phyloP scores from a whole-genome alignment of 2,113 vertebrate genomes.

The Psittacus erithacus region DNA sequence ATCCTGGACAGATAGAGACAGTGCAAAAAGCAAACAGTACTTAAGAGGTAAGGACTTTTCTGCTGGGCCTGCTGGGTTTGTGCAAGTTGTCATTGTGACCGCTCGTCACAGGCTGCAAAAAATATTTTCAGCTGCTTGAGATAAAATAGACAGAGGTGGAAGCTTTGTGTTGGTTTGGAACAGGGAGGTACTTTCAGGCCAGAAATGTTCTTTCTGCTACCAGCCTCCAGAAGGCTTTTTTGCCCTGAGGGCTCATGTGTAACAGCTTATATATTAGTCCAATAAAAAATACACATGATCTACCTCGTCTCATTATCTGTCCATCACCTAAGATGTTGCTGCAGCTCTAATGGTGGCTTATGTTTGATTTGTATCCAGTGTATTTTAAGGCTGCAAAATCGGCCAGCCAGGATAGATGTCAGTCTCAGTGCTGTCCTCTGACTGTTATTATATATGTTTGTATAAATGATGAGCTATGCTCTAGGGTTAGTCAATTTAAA shows the following conservation, averaged over 20 bases:
- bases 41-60: background rate
- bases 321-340: background rate
- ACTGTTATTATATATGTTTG: background rate
- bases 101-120: slow-evolving; percentile 29
- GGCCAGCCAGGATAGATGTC: background rate
- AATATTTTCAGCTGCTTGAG: slow-evolving; percentile 1
- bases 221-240: background rate
- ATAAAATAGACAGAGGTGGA: slow-evolving; percentile 14
- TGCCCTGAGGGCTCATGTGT: background rate
- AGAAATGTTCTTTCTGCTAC: slow-evolving; percentile 1
- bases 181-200: background rate
- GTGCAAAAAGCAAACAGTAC: background rate
- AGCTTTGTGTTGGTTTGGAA: background rate
- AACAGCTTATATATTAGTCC: background rate
- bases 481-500: background rate
- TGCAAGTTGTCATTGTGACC: background rate
- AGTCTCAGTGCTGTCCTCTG: background rate
- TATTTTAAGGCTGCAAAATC: slow-evolving; percentile 1
- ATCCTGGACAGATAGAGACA: background rate
- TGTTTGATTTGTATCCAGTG: background rate
- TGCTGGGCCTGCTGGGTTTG: background rate
- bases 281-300: background rate
- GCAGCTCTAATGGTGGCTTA: background rate
- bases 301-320: background rate
- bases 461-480: background rate